Percentiles rank a stretch among this genome's conserved stretches.
phyloP scores from a whole-genome alignment of 1,140 invertebrate species.

The Euwallacea similis region DNA sequence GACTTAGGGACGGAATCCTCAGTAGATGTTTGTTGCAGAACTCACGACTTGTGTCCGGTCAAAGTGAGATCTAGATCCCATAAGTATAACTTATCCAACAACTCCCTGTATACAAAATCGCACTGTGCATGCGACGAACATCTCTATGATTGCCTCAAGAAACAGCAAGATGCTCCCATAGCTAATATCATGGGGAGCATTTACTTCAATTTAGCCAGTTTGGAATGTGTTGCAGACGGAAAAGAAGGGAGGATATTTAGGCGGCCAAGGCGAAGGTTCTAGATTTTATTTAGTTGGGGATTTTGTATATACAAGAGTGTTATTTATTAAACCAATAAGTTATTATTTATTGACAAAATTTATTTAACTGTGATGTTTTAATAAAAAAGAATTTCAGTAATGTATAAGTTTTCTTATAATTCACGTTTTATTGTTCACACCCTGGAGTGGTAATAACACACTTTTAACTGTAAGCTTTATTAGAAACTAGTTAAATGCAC shows the following conservation, averaged over 20 bases:
- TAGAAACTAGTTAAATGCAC: too few relatives aligned
- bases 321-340: not conserved
- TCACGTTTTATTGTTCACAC: too few relatives aligned
- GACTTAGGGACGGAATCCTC: slow-evolving; percentile 72
- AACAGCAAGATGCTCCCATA: slow-evolving; percentile 65
- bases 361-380: slow-evolving; percentile 3
- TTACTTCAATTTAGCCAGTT: slow-evolving; percentile 83
- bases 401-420: too few relatives aligned
- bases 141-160: slow-evolving; percentile 80
- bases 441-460: too few relatives aligned
- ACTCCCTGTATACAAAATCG: slow-evolving; percentile 83
- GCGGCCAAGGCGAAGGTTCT: slow-evolving; percentile 46
- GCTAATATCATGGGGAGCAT: slow-evolving; percentile 80
- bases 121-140: slow-evolving; percentile 84
- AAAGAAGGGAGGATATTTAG: slow-evolving; percentile 50
- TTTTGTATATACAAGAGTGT: not conserved
- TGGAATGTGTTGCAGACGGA: slow-evolving; percentile 72
- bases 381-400: too few relatives aligned
- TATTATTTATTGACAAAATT: not conserved
- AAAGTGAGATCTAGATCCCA: slow-evolving; percentile 73
- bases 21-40: slow-evolving; percentile 82
- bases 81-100: slow-evolving; percentile 81
- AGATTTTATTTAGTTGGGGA: slow-evolving; percentile 4
- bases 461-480: too few relatives aligned
- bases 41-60: slow-evolving; percentile 78